These are phyloP conservation scores for Xanthorhoe spadicearia DNA, from an alignment of 2,888 invertebrate genomes.

Conservation along the genomic window DNA sequence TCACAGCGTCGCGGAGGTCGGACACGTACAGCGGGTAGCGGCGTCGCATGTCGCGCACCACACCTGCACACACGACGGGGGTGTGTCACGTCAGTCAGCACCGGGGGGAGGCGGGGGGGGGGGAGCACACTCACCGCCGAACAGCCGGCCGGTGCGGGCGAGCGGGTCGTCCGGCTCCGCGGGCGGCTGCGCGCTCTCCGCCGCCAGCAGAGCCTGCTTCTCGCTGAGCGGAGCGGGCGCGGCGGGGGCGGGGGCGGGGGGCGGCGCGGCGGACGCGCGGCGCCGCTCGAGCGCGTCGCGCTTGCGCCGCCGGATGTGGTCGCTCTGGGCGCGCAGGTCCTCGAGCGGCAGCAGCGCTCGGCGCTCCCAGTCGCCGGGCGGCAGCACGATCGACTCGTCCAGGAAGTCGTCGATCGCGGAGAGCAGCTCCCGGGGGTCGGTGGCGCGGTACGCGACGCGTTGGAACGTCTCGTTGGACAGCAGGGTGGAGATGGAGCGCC, in stretches of 20 bases:
- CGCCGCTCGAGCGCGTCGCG: slow-evolving; percentile 87
- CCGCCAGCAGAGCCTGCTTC: slow-evolving; percentile 76
- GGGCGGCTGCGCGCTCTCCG: slow-evolving; percentile 82
- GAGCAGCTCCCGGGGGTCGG: slow-evolving; percentile 92
- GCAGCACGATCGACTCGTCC: slow-evolving; percentile 97
- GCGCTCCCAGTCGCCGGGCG: slow-evolving; percentile 98
- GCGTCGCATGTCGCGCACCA: slow-evolving; percentile 94
- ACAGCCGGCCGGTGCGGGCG: slow-evolving; percentile 90
- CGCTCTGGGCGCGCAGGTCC: slow-evolving; percentile 93
- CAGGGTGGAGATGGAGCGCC: slow-evolving; percentile 96
- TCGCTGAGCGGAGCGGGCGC: slow-evolving; percentile 61
- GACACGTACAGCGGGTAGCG: slow-evolving; percentile 93
- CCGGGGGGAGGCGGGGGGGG: neutral
- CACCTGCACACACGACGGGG: slow-evolving; percentile 80
- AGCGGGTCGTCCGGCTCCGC: slow-evolving; percentile 91
- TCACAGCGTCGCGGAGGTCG: slow-evolving; percentile 95
- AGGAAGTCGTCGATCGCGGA: slow-evolving; percentile 98
- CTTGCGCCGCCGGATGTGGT: slow-evolving; percentile 91
- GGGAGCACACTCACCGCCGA: slow-evolving; percentile 86
- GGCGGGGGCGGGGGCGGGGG: too few species aligned
- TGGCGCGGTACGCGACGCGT: slow-evolving; percentile 94
- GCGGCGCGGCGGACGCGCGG: slow-evolving; percentile 80
- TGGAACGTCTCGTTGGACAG: slow-evolving; percentile 97
- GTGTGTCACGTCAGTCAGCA: neutral
- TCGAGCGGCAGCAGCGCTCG: slow-evolving; percentile 95